phyloP scores from a whole-genome alignment of 2,113 vertebrate species.

The Leptodactylus fuscus region DNA sequence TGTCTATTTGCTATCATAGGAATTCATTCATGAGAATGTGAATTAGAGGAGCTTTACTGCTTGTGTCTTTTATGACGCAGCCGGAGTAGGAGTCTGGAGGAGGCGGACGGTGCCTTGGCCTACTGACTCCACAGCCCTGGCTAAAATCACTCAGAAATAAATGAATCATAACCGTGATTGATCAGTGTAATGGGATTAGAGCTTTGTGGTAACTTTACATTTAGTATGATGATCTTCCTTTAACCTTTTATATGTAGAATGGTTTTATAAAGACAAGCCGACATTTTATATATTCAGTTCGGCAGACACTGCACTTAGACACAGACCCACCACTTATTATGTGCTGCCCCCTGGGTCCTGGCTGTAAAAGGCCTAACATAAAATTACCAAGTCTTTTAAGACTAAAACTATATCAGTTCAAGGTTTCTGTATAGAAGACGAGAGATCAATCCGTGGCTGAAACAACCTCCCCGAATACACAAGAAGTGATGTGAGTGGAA shows the following conservation, averaged over 20 bases:
- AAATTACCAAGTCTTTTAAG: constrained; percentile 19
- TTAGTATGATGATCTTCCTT: neutral
- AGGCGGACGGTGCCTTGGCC: no score
- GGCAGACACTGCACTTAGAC: neutral
- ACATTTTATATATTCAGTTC: neutral
- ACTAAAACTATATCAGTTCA: constrained; percentile 3
- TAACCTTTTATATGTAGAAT: neutral
- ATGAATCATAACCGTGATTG: neutral
- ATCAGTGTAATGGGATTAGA: neutral
- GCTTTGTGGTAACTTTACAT: neutral
- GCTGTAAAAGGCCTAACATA: constrained; percentile 6
- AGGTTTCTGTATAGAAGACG: neutral
- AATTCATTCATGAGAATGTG: no score
- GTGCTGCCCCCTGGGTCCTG: neutral
- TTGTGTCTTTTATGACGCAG: no score
- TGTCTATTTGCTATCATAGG: no score
- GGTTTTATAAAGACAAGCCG: neutral
- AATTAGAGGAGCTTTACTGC: no score
- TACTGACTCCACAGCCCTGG: no score
- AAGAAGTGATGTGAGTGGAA: constrained; percentile 8
- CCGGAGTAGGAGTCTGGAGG: no score
- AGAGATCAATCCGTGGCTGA: constrained; percentile 40
- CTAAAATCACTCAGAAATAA: neutral
- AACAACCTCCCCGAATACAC: constrained; percentile 17
- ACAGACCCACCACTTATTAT: neutral